phyloP scores from a whole-genome alignment of 2,797 vertebrate genomes.

The Huso huso region DNA sequence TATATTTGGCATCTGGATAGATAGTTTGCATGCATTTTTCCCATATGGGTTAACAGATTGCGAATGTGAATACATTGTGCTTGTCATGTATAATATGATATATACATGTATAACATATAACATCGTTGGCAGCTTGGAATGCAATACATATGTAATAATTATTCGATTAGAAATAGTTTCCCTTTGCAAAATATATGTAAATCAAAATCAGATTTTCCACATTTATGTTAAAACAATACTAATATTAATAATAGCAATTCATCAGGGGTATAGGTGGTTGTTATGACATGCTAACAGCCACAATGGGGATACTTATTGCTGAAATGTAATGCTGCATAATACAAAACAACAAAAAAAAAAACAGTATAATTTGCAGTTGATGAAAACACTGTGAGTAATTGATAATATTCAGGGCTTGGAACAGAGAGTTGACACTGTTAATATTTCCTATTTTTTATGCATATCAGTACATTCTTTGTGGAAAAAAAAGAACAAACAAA shows the following conservation, averaged over 20 bases:
- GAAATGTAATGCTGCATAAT: neutral
- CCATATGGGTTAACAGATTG: no score
- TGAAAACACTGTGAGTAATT: neutral
- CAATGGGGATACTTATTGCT: conserved; percentile 1
- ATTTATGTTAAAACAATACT: neutral
- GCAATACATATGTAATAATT: no score
- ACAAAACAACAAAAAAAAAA: neutral
- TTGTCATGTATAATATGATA: no score
- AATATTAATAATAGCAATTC: neutral
- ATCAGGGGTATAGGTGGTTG: neutral
- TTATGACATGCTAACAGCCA: neutral
- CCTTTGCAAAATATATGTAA: no score
- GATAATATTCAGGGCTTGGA: neutral
- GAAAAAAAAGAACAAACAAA: neutral
- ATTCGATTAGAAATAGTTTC: no score
- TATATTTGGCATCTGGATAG: neutral
- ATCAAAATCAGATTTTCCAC: neutral
- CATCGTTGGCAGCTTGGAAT: no score
- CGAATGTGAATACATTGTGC: no score
- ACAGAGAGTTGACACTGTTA: neutral
- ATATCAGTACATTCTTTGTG: no score
- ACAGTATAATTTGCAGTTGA: neutral
- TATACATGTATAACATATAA: no score
- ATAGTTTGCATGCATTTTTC: neutral
- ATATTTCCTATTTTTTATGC: neutral